Conservation (phyloP, 2,797 vertebrate species). For the Trachurus trachurus region DNA sequence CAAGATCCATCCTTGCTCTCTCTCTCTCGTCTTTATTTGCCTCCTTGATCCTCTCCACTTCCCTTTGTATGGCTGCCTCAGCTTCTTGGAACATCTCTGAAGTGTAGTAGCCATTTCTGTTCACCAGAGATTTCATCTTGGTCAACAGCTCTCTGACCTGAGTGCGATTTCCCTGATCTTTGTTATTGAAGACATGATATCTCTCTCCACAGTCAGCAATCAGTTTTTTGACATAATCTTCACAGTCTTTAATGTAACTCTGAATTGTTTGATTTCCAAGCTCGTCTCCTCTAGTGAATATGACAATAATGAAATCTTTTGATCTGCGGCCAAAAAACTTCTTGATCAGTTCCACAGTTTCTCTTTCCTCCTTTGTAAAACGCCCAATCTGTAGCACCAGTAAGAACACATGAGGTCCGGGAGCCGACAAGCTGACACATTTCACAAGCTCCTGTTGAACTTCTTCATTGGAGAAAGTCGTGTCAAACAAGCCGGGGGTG, state of each 20-base stretch:
- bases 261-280: slow-evolving; percentile 20
- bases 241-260: background rate
- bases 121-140: too few species aligned
- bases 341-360: slow-evolving; percentile 37
- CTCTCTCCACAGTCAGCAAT: slow-evolving; percentile 39
- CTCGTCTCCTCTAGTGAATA: slow-evolving; percentile 64
- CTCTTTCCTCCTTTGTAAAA: slow-evolving; percentile 53
- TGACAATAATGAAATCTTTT: slow-evolving; percentile 32
- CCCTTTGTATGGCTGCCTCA: slow-evolving; percentile 52
- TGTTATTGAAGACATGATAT: slow-evolving; percentile 61
- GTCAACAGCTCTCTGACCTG: slow-evolving; percentile 40
- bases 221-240: background rate
- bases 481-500: slow-evolving; percentile 65
- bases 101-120: slow-evolving; percentile 52
- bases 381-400: slow-evolving; percentile 53
- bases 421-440: slow-evolving; percentile 58
- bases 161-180: accelerated
- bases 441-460: slow-evolving; percentile 52
- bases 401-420: slow-evolving; percentile 68
- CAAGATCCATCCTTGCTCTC: too few species aligned
- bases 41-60: slow-evolving; percentile 43
- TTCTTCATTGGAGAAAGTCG: slow-evolving; percentile 2
- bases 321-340: slow-evolving; percentile 51
- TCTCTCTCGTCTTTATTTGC: slow-evolving; percentile 29
- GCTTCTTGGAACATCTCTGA: slow-evolving; percentile 44